phyloP scores from a whole-genome alignment of 1,140 invertebrate species.

The Neodiprion fabricii region DNA sequence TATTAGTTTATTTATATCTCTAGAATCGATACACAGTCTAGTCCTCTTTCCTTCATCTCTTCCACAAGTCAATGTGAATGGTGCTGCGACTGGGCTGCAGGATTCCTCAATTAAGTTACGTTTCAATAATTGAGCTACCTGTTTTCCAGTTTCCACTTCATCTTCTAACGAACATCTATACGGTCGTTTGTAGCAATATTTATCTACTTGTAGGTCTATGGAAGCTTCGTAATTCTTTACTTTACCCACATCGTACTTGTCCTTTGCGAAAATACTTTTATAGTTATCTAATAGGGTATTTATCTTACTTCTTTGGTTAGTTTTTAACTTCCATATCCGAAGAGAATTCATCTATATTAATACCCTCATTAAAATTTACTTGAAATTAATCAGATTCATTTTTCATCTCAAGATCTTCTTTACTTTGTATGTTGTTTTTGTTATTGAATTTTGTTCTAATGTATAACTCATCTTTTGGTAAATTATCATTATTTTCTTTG shows the following conservation, averaged over 20 bases:
- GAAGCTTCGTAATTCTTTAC: constrained; percentile 27
- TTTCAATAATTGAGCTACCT: constrained; percentile 44
- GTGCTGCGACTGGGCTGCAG: constrained; percentile 48
- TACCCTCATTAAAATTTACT: no score
- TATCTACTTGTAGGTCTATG: constrained; percentile 44
- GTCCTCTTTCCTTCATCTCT: constrained; percentile 45
- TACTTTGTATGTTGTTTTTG: no score
- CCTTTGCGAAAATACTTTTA: constrained; percentile 45
- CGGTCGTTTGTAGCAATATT: constrained; percentile 43
- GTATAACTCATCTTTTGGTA: no score
- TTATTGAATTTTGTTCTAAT: no score
- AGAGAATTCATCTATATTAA: no score
- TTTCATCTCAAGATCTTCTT: no score
- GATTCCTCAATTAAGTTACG: constrained; percentile 47
- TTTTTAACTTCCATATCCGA: no score
- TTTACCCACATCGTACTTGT: constrained; percentile 44
- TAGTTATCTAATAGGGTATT: constrained; percentile 33
- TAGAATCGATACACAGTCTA: constrained; percentile 47
- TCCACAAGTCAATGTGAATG: constrained; percentile 48
- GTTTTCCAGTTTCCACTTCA: constrained; percentile 45
- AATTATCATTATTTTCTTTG: no score
- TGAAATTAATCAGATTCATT: no score
- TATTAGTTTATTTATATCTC: constrained; percentile 46
- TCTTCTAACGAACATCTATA: constrained; percentile 45
- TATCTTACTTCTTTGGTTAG: constrained; percentile 23